These are phyloP conservation scores for Myiagra hebetior DNA, from an alignment of 2,113 vertebrate species.

Conservation along the genomic window DNA sequence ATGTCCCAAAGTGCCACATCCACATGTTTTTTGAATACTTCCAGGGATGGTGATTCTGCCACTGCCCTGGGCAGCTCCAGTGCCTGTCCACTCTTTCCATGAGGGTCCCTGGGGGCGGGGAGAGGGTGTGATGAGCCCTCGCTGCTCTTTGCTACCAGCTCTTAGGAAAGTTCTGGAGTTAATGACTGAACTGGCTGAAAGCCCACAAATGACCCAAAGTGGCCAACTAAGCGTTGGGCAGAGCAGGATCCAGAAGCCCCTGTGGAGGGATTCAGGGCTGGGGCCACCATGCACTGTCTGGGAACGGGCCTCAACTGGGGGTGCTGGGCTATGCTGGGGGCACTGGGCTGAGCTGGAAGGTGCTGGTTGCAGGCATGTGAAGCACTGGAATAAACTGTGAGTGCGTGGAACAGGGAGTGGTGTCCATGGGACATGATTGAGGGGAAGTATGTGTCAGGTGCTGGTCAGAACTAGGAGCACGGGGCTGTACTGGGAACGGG, in stretches of 20 bases:
- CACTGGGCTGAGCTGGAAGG: background rate
- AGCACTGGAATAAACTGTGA: background rate
- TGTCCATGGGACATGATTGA: background rate
- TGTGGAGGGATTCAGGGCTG: background rate
- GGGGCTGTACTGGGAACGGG: accelerated
- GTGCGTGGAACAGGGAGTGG: background rate
- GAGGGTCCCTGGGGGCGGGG: background rate
- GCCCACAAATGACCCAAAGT: background rate
- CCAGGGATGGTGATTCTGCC: background rate
- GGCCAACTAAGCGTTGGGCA: accelerated
- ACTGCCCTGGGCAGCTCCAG: background rate
- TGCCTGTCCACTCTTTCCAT: background rate
- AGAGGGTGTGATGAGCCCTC: accelerated
- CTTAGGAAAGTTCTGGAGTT: no score
- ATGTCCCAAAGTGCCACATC: background rate
- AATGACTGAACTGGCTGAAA: background rate
- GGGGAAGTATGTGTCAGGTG: background rate
- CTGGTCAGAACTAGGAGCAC: accelerated
- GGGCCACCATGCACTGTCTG: background rate
- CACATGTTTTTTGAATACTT: background rate
- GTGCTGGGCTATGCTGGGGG: background rate
- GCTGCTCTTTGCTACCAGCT: background rate
- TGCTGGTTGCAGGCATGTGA: background rate
- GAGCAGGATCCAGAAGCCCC: accelerated
- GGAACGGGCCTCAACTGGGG: background rate